Evolutionary conservation across 2,888 invertebrate species (phyloP).

Genomic region (Nebria brevicollis): DNA sequence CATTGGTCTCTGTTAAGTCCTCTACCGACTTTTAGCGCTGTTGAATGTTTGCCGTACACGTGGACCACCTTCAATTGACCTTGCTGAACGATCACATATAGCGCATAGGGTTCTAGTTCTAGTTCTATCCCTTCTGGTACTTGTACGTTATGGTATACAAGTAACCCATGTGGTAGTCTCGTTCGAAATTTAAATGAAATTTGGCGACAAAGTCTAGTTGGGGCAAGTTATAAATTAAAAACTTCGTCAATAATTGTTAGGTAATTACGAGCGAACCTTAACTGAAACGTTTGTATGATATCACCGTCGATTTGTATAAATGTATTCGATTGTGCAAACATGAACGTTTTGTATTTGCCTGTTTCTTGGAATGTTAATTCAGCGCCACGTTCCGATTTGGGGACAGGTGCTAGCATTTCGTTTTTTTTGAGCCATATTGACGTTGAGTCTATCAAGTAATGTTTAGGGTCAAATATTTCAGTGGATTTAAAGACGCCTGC

Average conservation of each 20-base stretch:
- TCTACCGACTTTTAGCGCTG: slow-evolving; percentile 85
- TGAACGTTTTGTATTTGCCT: slow-evolving; percentile 86
- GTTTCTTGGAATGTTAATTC: slow-evolving; percentile 87
- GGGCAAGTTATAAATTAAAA: neutral
- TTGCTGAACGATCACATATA: slow-evolving; percentile 92
- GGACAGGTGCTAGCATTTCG: slow-evolving; percentile 69
- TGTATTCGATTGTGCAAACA: slow-evolving; percentile 91
- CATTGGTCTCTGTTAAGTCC: slow-evolving; percentile 89
- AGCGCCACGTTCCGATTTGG: slow-evolving; percentile 78
- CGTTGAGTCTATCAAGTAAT: slow-evolving; percentile 21
- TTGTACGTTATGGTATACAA: slow-evolving; percentile 91
- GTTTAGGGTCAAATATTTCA: slow-evolving; percentile 2
- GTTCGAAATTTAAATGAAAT: slow-evolving; percentile 91
- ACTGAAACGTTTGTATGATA: slow-evolving; percentile 88
- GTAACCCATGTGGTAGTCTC: slow-evolving; percentile 84
- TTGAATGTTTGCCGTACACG: slow-evolving; percentile 88
- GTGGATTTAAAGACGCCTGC: neutral
- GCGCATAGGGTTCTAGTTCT: slow-evolving; percentile 85
- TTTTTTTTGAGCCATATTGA: slow-evolving; percentile 25
- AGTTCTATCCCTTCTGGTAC: slow-evolving; percentile 72
- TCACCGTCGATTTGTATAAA: slow-evolving; percentile 92
- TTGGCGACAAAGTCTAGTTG: slow-evolving; percentile 80
- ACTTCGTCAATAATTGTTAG: slow-evolving; percentile 50
- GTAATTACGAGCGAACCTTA: slow-evolving; percentile 69
- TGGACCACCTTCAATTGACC: slow-evolving; percentile 92